Evolutionary conservation across 2,113 vertebrate species (phyloP), one percentile per base, ranked within the genome.

Genomic region (Gadus macrocephalus): DNA sequence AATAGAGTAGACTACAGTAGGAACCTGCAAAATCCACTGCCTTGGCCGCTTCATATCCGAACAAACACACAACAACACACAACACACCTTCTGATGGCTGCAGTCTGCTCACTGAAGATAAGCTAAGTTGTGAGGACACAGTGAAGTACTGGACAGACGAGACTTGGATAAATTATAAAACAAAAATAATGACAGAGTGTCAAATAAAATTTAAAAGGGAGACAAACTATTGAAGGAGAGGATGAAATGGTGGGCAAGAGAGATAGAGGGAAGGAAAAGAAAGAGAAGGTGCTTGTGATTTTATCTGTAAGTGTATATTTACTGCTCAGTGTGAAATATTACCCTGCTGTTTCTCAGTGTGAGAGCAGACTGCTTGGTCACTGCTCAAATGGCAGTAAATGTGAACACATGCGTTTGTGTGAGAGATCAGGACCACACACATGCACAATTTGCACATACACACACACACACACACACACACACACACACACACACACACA

Each of bases 261-360:
- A 66, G 38, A 49, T 17, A 66, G n/a, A 35, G 12, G 61, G 61
- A 22, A 62, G 61, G 22, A 25, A 27, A n/a, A 64, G 63, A 42
- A 38, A 65, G 64, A 42, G 69, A 78, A 71, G 75, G 70, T 81
- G 66, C 76, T 78, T 69, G 62, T 1, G 83, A 86, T 87, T 56
- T 83, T 85, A 87, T 90, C 84, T 65, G 67, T 73, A 58, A 86
- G 83, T 78, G 78, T 89, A 81, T 90, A 88, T 91, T 88, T 89
- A 88, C 83, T 84, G 79, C 77, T 82, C 83, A 73, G 80, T 74
- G 71, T 86, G 81, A 85, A 78, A 80, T 76, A 49, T 49, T 49
- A 49, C 42, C 42, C 42, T 49, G 42, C 11, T 49, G 42, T 14
- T 49, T 49, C 42, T 49, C 42, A 49, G 75, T 78, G 71, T 73